Evolutionary conservation across 2,888 invertebrate genomes (phyloP).

Genomic region (Epinotia nisella): DNA sequence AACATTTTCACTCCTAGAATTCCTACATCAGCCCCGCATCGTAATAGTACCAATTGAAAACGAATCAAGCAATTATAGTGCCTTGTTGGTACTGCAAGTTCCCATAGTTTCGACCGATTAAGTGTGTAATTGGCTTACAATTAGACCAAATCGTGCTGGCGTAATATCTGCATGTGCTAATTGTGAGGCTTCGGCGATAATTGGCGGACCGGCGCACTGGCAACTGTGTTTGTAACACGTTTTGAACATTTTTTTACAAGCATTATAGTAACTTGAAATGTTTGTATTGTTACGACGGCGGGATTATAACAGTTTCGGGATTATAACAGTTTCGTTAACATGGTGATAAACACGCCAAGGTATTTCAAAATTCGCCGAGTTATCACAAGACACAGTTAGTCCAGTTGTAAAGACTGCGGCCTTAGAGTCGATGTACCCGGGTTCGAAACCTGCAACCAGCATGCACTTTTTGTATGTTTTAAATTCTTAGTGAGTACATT

Average conservation of each 20-base stretch:
- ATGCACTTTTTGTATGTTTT: too few relatives aligned
- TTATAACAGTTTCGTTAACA: too few relatives aligned
- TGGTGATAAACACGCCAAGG: too few relatives aligned
- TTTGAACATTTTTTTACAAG: conserved; percentile 49
- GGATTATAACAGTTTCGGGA: too few relatives aligned
- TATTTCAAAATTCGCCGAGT: too few relatives aligned
- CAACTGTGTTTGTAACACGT: not conserved
- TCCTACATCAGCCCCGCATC: conserved; percentile 19
- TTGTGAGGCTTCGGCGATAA: conserved; percentile 74
- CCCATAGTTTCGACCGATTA: conserved; percentile 60
- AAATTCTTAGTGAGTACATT: too few relatives aligned
- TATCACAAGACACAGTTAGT: too few relatives aligned
- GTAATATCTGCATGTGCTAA: conserved; percentile 70
- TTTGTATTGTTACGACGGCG: too few relatives aligned
- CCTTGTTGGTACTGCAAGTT: conserved; percentile 47
- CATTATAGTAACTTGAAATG: conserved; percentile 50
- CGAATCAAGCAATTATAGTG: conserved; percentile 42
- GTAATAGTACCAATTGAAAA: conserved; percentile 43
- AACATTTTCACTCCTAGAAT: conserved; percentile 16
- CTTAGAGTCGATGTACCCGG: too few relatives aligned
- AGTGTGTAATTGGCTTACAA: conserved; percentile 69
- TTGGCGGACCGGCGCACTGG: conserved; percentile 51
- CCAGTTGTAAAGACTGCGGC: too few relatives aligned
- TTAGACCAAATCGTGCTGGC: conserved; percentile 66
- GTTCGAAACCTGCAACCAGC: too few relatives aligned